These are phyloP conservation scores for Pseudocheirus occidentalis DNA, from an alignment of 2,797 vertebrate genomes.

Conservation along the genomic window DNA sequence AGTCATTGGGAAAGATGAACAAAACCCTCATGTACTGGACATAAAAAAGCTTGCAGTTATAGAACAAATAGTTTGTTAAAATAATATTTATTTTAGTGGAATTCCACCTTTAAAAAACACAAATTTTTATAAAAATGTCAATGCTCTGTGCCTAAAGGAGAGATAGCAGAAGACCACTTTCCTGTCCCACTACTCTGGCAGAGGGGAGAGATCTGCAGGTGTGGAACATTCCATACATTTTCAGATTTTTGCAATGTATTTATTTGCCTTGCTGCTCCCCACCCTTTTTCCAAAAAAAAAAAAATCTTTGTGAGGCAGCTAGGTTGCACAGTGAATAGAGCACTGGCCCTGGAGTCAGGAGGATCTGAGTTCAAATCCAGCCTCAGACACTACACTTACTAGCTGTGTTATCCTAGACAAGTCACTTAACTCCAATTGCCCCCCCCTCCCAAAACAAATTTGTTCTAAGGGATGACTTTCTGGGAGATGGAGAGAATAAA, in stretches of 20 bases:
- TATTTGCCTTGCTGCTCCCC: background rate
- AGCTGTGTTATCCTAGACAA: too few relatives aligned
- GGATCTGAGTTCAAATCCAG: too few relatives aligned
- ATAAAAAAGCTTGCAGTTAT: background rate
- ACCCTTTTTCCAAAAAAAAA: too few relatives aligned
- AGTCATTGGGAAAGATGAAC: background rate
- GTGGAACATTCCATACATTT: background rate
- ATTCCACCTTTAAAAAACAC: background rate
- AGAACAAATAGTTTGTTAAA: background rate
- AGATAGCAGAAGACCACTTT: background rate
- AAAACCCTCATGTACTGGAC: background rate
- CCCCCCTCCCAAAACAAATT: background rate
- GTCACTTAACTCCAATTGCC: too few relatives aligned
- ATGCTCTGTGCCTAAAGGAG: background rate
- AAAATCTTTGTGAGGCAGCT: too few relatives aligned
- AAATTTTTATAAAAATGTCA: background rate
- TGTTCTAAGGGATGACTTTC: background rate
- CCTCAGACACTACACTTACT: too few relatives aligned
- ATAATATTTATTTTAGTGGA: background rate
- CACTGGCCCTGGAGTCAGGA: too few relatives aligned
- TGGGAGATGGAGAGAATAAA: background rate
- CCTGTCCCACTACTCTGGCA: background rate
- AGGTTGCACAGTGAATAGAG: too few relatives aligned
- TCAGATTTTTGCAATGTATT: background rate
- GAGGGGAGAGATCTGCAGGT: background rate